Percentiles rank a stretch among this genome's conserved stretches.
phyloP scores from a whole-genome alignment of 2,797 vertebrate species.

The Glyptemys insculpta region DNA sequence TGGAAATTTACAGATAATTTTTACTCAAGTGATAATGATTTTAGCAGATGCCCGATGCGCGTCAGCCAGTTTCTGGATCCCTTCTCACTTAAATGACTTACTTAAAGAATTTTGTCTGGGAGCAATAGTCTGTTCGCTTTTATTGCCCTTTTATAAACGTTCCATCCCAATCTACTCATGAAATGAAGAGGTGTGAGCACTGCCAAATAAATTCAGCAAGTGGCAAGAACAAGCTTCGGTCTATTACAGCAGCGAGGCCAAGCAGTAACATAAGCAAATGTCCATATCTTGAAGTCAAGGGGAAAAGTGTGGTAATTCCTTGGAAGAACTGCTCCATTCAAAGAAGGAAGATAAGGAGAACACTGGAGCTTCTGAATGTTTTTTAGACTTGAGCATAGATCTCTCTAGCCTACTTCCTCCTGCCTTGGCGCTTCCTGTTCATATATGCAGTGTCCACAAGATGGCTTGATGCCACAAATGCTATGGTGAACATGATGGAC shows the following conservation, averaged over 20 bases:
- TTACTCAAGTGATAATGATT: conserved; percentile 60
- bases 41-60: conserved; percentile 57
- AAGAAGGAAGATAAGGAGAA: neutral
- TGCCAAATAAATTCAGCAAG: conserved; percentile 56
- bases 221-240: neutral
- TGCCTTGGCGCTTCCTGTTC: neutral
- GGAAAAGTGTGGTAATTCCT: neutral
- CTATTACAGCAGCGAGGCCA: neutral
- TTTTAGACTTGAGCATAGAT: neutral
- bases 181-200: conserved; percentile 51
- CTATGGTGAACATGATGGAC: neutral
- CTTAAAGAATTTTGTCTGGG: conserved; percentile 40
- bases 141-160: conserved; percentile 69
- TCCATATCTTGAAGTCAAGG: neutral
- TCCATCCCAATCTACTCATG: conserved; percentile 54
- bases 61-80: conserved; percentile 48
- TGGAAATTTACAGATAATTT: conserved; percentile 68
- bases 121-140: conserved; percentile 65
- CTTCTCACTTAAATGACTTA: conserved; percentile 25
- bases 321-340: neutral
- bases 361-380: neutral
- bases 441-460: neutral
- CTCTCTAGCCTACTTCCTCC: accelerated
- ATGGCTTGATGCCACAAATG: neutral
- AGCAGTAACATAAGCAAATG: neutral